Conservation (phyloP, 2,797 vertebrate genomes). For the Leucoraja ocellata region DNA sequence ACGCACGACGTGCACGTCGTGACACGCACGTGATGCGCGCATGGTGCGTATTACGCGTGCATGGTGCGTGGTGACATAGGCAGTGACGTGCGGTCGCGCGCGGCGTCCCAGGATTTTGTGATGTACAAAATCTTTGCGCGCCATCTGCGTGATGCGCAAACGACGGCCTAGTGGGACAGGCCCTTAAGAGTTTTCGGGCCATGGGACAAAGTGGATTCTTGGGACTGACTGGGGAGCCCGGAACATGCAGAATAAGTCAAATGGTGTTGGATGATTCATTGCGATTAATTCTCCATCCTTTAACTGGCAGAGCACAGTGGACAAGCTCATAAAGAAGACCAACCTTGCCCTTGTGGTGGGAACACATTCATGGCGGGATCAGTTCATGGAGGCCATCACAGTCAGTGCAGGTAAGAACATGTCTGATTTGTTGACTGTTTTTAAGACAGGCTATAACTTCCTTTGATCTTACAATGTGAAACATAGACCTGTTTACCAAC, state of each 20-base stretch:
- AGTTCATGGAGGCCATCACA: conserved; percentile 97
- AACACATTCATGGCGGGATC: conserved; percentile 96
- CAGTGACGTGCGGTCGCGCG: no score
- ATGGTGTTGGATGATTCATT: neutral
- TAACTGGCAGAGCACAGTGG: conserved; percentile 78
- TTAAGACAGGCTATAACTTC: neutral
- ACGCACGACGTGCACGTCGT: no score
- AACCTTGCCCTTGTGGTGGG: conserved; percentile 95
- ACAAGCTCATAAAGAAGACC: conserved; percentile 97
- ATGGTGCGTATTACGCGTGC: no score
- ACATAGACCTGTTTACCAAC: neutral
- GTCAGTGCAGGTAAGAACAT: conserved; percentile 84
- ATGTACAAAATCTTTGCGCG: no score
- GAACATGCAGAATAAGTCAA: neutral
- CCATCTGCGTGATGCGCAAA: no score
- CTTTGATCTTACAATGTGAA: neutral
- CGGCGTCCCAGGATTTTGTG: no score
- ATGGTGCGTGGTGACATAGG: no score
- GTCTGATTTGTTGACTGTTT: conserved; percentile 49
- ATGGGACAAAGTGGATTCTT: neutral
- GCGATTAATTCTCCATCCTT: neutral
- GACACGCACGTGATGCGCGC: no score
- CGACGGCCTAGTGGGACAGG: no score
- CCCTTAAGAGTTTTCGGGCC: neutral
- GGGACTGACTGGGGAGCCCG: neutral